Conservation (phyloP, 2,113 vertebrate genomes). For the Stigmatopora argus region DNA sequence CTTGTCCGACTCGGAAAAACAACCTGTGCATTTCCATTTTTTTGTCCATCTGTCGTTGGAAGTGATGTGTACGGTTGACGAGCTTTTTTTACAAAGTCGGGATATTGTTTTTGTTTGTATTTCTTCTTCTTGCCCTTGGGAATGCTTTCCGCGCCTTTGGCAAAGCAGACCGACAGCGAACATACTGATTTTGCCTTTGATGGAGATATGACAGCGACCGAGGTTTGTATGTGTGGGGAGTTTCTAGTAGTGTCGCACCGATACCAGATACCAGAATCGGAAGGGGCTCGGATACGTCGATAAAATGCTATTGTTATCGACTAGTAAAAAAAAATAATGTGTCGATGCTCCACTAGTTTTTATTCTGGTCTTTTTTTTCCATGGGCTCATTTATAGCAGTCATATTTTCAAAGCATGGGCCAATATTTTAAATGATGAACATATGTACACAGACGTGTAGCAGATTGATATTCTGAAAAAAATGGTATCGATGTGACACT, state of each 20-base stretch:
- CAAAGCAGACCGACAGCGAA: conserved; percentile 91
- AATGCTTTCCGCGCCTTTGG: conserved; percentile 59
- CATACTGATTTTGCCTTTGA: conserved; percentile 89
- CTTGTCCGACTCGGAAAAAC: conserved; percentile 20
- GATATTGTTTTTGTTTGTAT: conserved; percentile 63
- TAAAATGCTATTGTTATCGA: too few species aligned
- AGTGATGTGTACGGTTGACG: conserved; percentile 7
- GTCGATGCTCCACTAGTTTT: too few species aligned
- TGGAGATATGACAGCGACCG: conserved; percentile 88
- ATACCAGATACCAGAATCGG: too few species aligned
- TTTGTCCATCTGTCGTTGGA: conserved; percentile 42
- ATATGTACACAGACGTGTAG: too few species aligned
- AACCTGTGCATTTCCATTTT: conserved; percentile 48
- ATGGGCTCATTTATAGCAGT: too few species aligned
- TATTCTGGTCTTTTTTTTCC: too few species aligned
- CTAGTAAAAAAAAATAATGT: too few species aligned
- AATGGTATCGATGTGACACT: too few species aligned
- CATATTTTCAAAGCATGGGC: too few species aligned
- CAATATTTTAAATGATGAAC: too few species aligned
- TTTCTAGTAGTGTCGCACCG: background rate
- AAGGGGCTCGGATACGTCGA: too few species aligned
- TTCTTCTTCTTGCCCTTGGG: conserved; percentile 70
- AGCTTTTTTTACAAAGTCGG: conserved; percentile 66
- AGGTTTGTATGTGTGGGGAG: conserved; percentile 77
- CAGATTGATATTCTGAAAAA: too few species aligned